Conservation (phyloP, 2,113 vertebrate genomes). For the Erythrolamprus reginae region DNA sequence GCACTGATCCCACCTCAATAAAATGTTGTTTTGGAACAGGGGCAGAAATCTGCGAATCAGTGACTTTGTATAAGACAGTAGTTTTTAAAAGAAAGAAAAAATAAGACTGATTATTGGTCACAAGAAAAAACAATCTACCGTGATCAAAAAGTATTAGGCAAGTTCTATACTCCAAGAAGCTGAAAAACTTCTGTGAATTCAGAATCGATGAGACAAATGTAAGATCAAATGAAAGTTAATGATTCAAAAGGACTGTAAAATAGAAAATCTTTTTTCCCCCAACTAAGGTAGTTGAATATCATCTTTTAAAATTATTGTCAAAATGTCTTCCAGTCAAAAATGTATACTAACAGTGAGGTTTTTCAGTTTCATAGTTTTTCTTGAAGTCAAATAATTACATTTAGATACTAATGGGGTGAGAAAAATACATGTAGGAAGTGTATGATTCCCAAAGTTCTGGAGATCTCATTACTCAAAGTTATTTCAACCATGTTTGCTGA, state of each 20-base stretch:
- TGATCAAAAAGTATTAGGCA: background rate
- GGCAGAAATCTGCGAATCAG: background rate
- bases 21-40: background rate
- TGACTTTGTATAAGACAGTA: background rate
- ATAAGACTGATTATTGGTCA: background rate
- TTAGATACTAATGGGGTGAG: background rate
- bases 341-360: background rate
- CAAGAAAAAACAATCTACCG: background rate
- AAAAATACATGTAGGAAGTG: background rate
- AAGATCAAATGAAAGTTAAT: background rate
- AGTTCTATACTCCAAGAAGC: background rate
- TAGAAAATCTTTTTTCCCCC: background rate
- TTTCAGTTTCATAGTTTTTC: background rate
- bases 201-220: background rate
- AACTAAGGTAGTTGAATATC: background rate
- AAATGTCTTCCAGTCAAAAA: background rate
- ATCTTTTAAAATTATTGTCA: background rate
- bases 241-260: background rate
- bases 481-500: background rate
- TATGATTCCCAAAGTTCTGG: background rate
- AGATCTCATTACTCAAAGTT: background rate
- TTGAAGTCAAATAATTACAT: background rate
- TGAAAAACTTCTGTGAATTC: background rate
- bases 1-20: background rate
- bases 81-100: background rate